These are phyloP conservation scores for Crotalus viridis DNA, from an alignment of 2,113 vertebrate species.

Conservation along the genomic window DNA sequence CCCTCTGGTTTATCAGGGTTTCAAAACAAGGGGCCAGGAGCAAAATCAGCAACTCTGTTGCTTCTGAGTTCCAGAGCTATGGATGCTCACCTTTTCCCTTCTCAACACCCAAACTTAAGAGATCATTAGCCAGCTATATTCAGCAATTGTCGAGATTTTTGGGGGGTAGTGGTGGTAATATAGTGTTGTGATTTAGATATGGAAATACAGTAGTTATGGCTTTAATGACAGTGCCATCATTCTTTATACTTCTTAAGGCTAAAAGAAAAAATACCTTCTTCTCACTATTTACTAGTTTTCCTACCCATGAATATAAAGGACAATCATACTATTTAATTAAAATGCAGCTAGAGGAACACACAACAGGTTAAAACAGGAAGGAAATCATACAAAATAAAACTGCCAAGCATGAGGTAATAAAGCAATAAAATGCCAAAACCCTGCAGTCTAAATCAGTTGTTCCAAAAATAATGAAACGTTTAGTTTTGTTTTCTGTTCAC, in stretches of 20 bases:
- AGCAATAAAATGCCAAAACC: not conserved
- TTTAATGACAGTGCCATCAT: not conserved
- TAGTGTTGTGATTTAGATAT: not conserved
- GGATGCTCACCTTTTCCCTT: not conserved
- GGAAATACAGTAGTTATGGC: not conserved
- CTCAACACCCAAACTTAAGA: not conserved
- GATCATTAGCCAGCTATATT: not conserved
- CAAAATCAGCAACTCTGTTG: not conserved
- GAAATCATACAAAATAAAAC: not conserved
- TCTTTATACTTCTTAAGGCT: not conserved
- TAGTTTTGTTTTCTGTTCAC: slow-evolving; percentile 26
- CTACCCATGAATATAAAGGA: not conserved
- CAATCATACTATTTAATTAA: not conserved
- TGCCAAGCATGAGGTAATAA: not conserved
- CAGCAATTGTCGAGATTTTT: not conserved
- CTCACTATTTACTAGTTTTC: not conserved
- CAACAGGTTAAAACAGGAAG: not conserved
- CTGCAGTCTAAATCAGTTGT: no score
- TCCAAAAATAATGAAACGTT: not conserved
- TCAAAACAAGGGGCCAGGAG: not conserved
- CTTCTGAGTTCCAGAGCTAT: not conserved
- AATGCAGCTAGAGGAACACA: not conserved
- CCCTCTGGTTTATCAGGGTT: not conserved
- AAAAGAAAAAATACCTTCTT: not conserved
- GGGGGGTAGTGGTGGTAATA: not conserved